phyloP scores from a whole-genome alignment of 2,797 vertebrate genomes.

The Sebastes steindachneri region DNA sequence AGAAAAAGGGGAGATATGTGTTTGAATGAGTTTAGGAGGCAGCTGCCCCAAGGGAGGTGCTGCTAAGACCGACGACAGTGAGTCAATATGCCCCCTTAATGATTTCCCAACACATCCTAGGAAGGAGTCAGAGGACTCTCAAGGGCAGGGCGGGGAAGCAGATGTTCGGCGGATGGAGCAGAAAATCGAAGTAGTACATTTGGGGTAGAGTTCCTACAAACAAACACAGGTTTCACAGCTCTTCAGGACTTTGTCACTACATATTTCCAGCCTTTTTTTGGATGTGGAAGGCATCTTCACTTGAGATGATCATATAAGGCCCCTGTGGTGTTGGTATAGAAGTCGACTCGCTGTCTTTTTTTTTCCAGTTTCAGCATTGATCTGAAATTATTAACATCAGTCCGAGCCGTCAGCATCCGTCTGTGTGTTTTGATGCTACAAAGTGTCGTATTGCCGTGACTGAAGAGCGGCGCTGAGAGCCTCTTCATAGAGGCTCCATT shows the following conservation, averaged over 20 bases:
- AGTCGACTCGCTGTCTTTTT: background rate
- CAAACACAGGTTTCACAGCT: background rate
- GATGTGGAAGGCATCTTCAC: background rate
- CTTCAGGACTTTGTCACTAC: background rate
- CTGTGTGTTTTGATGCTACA: conserved; percentile 24
- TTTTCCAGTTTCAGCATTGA: background rate
- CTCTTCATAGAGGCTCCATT: conserved; percentile 50
- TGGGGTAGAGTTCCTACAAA: conserved; percentile 26
- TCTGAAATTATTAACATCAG: conserved; percentile 11
- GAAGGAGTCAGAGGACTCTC: conserved; percentile 66
- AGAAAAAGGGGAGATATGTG: conserved; percentile 18
- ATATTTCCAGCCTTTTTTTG: background rate
- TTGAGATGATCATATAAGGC: background rate
- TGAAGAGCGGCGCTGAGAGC: conserved; percentile 46
- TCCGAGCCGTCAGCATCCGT: conserved; percentile 9
- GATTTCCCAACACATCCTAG: conserved; percentile 54
- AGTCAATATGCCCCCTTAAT: conserved; percentile 56
- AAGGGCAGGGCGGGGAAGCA: conserved; percentile 65
- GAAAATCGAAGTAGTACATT: conserved; percentile 22
- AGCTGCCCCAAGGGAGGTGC: conserved; percentile 35
- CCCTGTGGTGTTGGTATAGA: background rate
- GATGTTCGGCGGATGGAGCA: conserved; percentile 29
- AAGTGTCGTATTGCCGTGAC: conserved; percentile 39
- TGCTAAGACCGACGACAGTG: conserved; percentile 28
- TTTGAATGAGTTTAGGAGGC: conserved; percentile 46